Evolutionary conservation across 2,797 vertebrate genomes (phyloP), one percentile per base, ranked within the genome.

Genomic region (Urocyon cinereoargenteus): DNA sequence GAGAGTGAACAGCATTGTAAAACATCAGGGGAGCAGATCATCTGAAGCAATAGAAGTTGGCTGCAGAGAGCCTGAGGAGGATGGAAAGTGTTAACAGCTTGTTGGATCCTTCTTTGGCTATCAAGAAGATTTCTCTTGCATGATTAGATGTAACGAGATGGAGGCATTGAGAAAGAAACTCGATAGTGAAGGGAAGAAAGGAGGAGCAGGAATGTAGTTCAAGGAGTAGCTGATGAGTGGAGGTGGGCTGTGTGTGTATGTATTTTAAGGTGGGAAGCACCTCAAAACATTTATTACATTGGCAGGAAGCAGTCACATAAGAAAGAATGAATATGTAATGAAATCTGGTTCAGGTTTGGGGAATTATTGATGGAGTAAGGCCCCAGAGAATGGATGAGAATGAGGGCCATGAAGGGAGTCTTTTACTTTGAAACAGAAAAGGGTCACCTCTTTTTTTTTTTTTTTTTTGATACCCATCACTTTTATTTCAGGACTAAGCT

Each of bases 251-350:
- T 53, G 19, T 64, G 18, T 59, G 57, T 57, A 7, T 62, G 84
- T 31, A 45, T 77, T 72, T 95, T 91, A 77, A 59, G 24, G 77
- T 66, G 86, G 16, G 21, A 64, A 90, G 31, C 12, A 59, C 21
- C n/a, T 59, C 91, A 53, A 31, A 89, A 59, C 49, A 59, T 66
- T 92, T 45, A 72, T 53, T 78, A 78, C 36, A 40, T 34, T 92
- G 81, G n/a, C 61, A 83, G 90, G 36, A 89, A 94, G 73, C 77
- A 62, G 81, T 82, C 91, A 89, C 21, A 86, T 81, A 86, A 82
- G 90, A 75, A 90, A 91, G 77, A 79, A 88, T 91, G 57, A 81
- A 59, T 72, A 68, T 70, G n/a, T 34, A 81, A 11, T 66, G 21
- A 81, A 64, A 62, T 91, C 12, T 22, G 12, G 26, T n/a, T 55